phyloP scores from a whole-genome alignment of 1,140 invertebrate genomes.

The Aculops lycopersici region DNA sequence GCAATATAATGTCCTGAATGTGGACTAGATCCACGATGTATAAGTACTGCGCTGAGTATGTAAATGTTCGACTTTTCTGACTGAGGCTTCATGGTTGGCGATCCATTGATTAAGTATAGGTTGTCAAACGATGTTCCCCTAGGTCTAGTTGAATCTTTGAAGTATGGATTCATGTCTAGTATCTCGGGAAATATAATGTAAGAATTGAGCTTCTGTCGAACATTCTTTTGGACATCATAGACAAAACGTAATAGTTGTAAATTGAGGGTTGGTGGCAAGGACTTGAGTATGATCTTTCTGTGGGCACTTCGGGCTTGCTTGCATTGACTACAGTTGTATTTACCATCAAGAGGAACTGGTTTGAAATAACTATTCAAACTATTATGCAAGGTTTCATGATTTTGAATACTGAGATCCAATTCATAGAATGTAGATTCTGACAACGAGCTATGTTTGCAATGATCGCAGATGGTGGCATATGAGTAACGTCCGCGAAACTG shows the following conservation, averaged over 20 bases:
- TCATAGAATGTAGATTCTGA: conserved; percentile 2
- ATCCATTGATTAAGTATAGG: background rate
- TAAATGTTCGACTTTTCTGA: conserved; percentile 17
- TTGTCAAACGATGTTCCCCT: conserved; percentile 1
- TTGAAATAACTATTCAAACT: conserved; percentile 5
- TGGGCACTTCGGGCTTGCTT: conserved; percentile 27
- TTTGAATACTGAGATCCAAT: conserved; percentile 4
- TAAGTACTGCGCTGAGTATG: conserved; percentile 28
- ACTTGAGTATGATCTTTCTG: conserved; percentile 23
- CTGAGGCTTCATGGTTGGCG: background rate
- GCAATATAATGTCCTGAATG: conserved; percentile 37
- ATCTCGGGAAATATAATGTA: conserved; percentile 29
- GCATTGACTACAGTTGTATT: conserved; percentile 28
- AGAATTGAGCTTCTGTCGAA: conserved; percentile 32
- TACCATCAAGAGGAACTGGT: conserved; percentile 29
- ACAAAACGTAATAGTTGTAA: conserved; percentile 30
- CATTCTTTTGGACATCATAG: conserved; percentile 27
- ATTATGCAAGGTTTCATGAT: conserved; percentile 1
- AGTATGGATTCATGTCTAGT: conserved; percentile 25
- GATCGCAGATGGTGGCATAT: conserved; percentile 26
- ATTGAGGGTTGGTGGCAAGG: conserved; percentile 32
- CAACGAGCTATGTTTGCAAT: background rate
- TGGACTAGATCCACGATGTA: conserved; percentile 29
- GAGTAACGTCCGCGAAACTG: conserved; percentile 29
- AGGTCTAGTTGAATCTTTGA: conserved; percentile 4